phyloP scores from a whole-genome alignment of 1,140 invertebrate genomes.

The Apis dorsata region DNA sequence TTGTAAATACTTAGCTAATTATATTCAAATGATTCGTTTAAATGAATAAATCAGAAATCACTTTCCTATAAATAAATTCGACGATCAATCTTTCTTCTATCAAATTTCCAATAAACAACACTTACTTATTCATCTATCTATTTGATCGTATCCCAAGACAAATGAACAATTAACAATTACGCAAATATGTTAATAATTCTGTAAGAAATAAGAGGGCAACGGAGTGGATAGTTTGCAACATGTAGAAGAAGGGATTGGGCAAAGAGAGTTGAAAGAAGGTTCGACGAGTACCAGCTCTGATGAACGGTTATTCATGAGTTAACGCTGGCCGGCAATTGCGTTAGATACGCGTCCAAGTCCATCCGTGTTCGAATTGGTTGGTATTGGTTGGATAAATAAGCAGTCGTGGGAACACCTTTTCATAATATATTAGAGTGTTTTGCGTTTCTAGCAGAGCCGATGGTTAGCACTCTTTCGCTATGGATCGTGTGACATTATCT shows the following conservation, averaged over 20 bases:
- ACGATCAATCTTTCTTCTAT: no score
- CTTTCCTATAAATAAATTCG: no score
- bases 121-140: no score
- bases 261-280: background rate
- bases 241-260: background rate
- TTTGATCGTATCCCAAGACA: no score
- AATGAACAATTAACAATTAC: no score
- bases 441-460: background rate
- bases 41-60: no score
- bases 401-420: background rate
- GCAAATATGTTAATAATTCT: no score
- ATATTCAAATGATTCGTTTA: no score
- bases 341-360: background rate
- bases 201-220: no score
- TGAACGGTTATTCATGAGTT: constrained; percentile 39
- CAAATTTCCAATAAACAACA: no score
- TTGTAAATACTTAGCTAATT: no score
- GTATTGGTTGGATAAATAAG: constrained; percentile 15
- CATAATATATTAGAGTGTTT: background rate
- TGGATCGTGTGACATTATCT: background rate
- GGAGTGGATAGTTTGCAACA: constrained; percentile 10
- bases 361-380: constrained; percentile 1
- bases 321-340: constrained; percentile 15
- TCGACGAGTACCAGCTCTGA: constrained; percentile 2
- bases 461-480: background rate